Percentiles rank a stretch among this genome's conserved stretches.
phyloP scores from a whole-genome alignment of 2,797 vertebrate genomes.

The Calcarius lapponicus region DNA sequence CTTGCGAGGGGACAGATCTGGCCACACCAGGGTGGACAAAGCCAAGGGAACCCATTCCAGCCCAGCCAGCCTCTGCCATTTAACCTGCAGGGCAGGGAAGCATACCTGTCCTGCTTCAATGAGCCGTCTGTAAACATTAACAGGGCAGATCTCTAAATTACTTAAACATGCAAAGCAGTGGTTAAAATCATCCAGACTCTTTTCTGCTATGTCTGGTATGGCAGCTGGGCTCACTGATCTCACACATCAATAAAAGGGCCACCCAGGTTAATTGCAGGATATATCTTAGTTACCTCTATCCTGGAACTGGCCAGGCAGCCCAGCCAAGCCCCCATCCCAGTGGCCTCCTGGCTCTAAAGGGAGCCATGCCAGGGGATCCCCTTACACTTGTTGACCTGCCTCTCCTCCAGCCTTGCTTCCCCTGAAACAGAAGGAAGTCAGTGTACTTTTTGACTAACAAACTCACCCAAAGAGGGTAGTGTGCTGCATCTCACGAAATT shows the following conservation, averaged over 20 bases:
- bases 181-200: neutral
- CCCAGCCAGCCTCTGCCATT: neutral
- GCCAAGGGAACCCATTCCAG: neutral
- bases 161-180: constrained; percentile 29
- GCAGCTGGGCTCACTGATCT: neutral
- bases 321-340: neutral
- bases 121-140: constrained; percentile 12
- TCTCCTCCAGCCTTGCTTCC: neutral
- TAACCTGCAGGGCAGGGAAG: neutral
- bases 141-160: neutral
- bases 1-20: neutral
- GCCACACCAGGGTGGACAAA: accelerated
- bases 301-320: neutral
- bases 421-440: constrained; percentile 34
- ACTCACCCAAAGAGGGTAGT: constrained; percentile 34
- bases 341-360: neutral
- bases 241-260: neutral
- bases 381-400: constrained; percentile 31
- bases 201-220: neutral
- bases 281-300: neutral
- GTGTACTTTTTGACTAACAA: constrained; percentile 45
- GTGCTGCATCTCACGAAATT: constrained; percentile 11
- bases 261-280: neutral
- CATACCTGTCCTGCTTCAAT: neutral
- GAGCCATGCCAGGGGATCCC: neutral